Conservation (phyloP, 2,113 vertebrate species). For the Heloderma charlesbogerti region DNA sequence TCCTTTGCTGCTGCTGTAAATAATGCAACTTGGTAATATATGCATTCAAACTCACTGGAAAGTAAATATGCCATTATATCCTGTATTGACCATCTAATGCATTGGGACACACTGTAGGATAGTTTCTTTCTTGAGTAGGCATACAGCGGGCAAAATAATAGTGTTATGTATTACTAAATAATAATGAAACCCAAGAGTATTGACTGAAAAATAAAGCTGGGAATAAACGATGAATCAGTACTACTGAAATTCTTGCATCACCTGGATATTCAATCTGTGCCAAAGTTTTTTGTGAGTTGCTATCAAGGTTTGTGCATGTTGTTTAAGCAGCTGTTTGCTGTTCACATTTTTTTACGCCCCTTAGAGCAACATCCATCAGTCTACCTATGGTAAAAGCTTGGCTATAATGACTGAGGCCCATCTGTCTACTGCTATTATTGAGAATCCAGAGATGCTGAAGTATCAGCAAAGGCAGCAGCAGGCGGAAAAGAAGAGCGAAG, state of each 20-base stretch:
- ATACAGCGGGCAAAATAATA: no score
- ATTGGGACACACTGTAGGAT: no score
- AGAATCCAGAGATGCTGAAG: conserved; percentile 98
- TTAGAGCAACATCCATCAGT: conserved; percentile 96
- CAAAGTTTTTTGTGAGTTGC: neutral
- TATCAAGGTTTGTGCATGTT: neutral
- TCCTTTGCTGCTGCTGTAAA: no score
- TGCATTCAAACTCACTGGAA: no score
- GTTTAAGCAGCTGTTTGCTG: neutral
- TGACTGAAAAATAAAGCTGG: neutral
- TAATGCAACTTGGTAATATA: no score
- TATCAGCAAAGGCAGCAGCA: conserved; percentile 90
- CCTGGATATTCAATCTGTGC: neutral
- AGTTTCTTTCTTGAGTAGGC: no score
- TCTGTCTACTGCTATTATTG: conserved; percentile 95
- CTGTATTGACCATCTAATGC: no score
- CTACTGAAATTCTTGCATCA: neutral
- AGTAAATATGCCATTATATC: no score
- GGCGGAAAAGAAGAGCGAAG: conserved; percentile 77
- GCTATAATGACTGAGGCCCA: conserved; percentile 94
- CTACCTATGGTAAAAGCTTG: conserved; percentile 97
- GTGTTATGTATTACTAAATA: conserved; percentile 36
- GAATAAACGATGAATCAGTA: neutral
- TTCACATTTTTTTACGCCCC: neutral
- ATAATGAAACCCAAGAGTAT: conserved; percentile 32